Percentiles rank a stretch among this genome's conserved stretches.
Evolutionary conservation across 2,888 invertebrate species (phyloP).

Genomic region (Deilephila elpenor): DNA sequence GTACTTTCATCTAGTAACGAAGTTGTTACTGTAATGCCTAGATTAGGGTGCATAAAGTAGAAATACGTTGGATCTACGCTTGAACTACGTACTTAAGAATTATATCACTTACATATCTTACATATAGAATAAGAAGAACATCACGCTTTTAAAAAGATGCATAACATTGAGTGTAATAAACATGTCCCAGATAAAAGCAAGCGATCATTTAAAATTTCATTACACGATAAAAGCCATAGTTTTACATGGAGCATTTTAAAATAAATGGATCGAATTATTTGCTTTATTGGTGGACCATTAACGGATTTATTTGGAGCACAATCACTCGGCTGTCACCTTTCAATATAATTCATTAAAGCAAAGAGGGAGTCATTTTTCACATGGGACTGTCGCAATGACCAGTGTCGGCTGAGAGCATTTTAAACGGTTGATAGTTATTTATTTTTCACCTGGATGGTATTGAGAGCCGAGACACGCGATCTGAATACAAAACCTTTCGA

Average conservation of each 20-base stretch:
- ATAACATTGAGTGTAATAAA: not conserved
- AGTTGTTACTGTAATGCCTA: not conserved
- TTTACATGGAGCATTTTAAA: constrained; percentile 40
- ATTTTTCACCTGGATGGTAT: not conserved
- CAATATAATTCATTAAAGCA: constrained; percentile 26
- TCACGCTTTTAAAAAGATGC: too few relatives aligned
- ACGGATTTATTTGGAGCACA: constrained; percentile 39
- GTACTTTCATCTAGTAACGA: not conserved
- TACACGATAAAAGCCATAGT: constrained; percentile 31
- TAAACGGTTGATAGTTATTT: constrained; percentile 5
- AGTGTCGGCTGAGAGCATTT: not conserved
- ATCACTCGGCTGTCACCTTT: constrained; percentile 27
- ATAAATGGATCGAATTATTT: constrained; percentile 42
- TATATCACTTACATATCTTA: not conserved
- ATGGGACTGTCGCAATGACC: not conserved
- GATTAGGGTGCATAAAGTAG: not conserved
- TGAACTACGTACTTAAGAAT: not conserved
- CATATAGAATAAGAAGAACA: too few relatives aligned
- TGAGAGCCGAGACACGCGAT: too few relatives aligned
- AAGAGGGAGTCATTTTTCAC: constrained; percentile 9
- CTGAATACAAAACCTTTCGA: too few relatives aligned
- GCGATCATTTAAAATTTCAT: constrained; percentile 2
- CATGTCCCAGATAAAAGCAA: not conserved
- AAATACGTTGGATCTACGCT: not conserved
- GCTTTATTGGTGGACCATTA: constrained; percentile 42